Evolutionary conservation across 2,113 vertebrate genomes (phyloP), one percentile per base, ranked within the genome.

Genomic region (Oostethus manadensis): DNA sequence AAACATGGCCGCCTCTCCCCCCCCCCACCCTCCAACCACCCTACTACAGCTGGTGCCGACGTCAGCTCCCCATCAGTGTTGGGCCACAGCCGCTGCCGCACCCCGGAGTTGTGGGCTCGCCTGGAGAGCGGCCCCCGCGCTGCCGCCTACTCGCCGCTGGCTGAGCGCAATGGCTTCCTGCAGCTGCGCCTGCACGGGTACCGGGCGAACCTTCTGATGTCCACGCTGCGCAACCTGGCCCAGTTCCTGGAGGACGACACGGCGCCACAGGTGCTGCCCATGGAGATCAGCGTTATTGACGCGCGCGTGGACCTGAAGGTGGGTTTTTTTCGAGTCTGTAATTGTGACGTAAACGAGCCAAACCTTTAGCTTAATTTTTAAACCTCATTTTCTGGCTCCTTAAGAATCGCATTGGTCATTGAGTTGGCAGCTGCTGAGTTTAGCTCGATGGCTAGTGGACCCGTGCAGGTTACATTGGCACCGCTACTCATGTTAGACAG

Each of bases 161-260:
- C 94, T 47, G 92, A 93, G 57, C 94, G 92, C 84, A 99, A 94
- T 7, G 94, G 96, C 62, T 99, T 96, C 89, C 90, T 99, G 70
- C 93, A 95, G 63, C 95, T 96, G 83, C 91, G 89, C 6, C 86
- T 99, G 56, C 90, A 92, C 58, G 90, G 93, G 54, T 94, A 98
- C 81, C 92, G 78, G n/a, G 90, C 94, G 0, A 93, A 90, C 82
- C 94, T 98, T 76, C 73, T 98, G 73, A 94, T 91, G 23, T 95
- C 96, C 71, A 93, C 94, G 54, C 89, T 99, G 60, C 87, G 84
- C 44, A 99, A 98, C 86, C 92, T 99, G 73, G 88, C 94, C 10
- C 89, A 91, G 84, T 98, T 99, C 88, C 86, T 98, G 76, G 94
- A 97, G 84, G 97, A 97, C 58, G 91, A 96, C 84, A 87, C 90